Evolutionary conservation across 37 sponge, comb jelly and placozoan genomes (phyloP), one percentile per base, ranked within the genome.

Genomic region (Spongia lamella): DNA sequence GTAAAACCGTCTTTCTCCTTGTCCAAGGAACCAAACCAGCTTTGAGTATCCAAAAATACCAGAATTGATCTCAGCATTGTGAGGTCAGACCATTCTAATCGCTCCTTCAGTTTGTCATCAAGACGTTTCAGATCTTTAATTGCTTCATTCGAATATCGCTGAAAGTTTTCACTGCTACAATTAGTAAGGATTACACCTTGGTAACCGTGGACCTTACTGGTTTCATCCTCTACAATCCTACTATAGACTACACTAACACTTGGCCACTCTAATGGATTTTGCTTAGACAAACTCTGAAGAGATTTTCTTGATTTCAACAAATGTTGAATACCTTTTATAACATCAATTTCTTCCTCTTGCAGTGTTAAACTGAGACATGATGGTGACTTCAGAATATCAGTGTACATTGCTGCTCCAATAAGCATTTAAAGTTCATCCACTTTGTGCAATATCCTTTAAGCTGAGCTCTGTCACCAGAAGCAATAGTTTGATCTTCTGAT

Each of bases 351-450:
- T n/a, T 71, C 56, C 34, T 51, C 79, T 62, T 84, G 85, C 15
- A 84, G 73, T 21, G 85, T 78, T 24, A 72, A 66, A 54, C 85
- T 84, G 7, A 84, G 74, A 52, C 77, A 73, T 17, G 69, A 79
- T 21, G 79, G 69, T 37, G 43, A 20, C 32, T 83, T 63, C 39
- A 75, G 24, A 16, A 61, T 63, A 49, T 83, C 84, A 13, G 76
- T 54, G 51, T 76, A 83, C 70, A 83, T 40, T 37, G 84, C 77
- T 34, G 40, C 39, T 16, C 84, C 84, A 69, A 83, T 60, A 31
- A 76, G 35, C 53, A 61, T 79, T 27, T 80, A 14, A 24, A 53
- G 49, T 79, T 55, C 36, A 3, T 38, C 81, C 81, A 79, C 70
- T 80, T 74, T 47, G 51, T 0, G 33, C 78, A 75, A 31, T 86